Conservation (phyloP, 2,113 vertebrate genomes). For the Rhinolophus sinicus region DNA sequence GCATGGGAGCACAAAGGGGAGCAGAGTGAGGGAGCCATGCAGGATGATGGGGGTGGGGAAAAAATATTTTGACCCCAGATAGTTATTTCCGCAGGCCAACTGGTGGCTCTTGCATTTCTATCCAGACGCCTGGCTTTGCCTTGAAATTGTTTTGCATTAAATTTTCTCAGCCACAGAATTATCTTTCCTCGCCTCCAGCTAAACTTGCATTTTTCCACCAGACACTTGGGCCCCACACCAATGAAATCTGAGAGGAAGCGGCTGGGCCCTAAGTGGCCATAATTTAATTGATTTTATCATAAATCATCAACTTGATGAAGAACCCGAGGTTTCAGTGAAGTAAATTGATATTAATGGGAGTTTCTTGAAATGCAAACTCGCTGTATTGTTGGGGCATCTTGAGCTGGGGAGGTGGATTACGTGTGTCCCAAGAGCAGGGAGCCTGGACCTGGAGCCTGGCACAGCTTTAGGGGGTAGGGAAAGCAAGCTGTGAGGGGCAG, state of each 20-base stretch:
- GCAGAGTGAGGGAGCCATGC: not conserved
- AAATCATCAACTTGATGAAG: slow-evolving; percentile 95
- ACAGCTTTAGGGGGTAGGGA: not conserved
- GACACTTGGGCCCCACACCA: slow-evolving; percentile 85
- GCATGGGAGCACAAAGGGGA: slow-evolving; percentile 10
- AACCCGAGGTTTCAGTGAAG: slow-evolving; percentile 89
- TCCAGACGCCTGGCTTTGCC: slow-evolving; percentile 69
- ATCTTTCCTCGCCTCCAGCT: slow-evolving; percentile 88
- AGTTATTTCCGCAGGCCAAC: slow-evolving; percentile 82
- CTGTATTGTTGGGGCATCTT: slow-evolving; percentile 68
- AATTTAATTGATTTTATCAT: slow-evolving; percentile 96
- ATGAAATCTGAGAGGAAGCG: slow-evolving; percentile 89
- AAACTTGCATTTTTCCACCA: slow-evolving; percentile 86
- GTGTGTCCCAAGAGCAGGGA: slow-evolving; percentile 53
- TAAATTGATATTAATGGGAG: slow-evolving; percentile 91
- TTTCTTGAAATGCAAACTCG: slow-evolving; percentile 85
- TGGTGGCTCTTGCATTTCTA: slow-evolving; percentile 72
- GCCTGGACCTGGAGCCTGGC: not conserved
- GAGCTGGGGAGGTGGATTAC: slow-evolving; percentile 58
- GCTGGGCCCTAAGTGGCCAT: slow-evolving; percentile 88
- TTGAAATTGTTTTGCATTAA: slow-evolving; percentile 88
- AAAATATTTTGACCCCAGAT: slow-evolving; percentile 74
- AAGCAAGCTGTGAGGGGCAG: slow-evolving; percentile 20
- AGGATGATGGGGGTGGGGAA: slow-evolving; percentile 25
- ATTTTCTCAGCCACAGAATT: slow-evolving; percentile 86